These are phyloP conservation scores for Fregata magnificens DNA, from an alignment of 2,113 vertebrate species.

Conservation along the genomic window DNA sequence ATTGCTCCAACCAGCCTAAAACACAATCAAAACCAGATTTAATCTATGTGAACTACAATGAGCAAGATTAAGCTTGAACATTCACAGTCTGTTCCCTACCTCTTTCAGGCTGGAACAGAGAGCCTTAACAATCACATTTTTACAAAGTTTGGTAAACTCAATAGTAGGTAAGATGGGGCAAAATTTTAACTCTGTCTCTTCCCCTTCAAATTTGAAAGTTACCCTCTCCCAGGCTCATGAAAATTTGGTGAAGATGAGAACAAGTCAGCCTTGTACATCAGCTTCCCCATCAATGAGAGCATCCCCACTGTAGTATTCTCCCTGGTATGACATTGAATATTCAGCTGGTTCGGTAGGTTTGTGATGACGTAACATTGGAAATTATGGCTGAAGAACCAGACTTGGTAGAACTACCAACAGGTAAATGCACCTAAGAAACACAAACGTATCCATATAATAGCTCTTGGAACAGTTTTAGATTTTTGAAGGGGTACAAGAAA, in stretches of 20 bases:
- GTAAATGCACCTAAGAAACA: background rate
- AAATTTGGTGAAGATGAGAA: background rate
- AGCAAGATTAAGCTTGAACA: background rate
- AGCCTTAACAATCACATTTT: background rate
- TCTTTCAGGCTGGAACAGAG: background rate
- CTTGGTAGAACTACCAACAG: background rate
- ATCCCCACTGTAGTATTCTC: background rate
- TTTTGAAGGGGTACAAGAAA: background rate
- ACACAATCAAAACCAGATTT: background rate
- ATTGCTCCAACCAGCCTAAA: background rate
- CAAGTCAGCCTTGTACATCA: background rate
- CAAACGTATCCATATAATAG: accelerated
- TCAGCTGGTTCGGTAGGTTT: background rate
- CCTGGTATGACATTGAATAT: background rate
- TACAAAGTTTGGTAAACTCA: background rate
- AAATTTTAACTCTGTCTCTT: background rate
- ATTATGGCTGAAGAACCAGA: background rate
- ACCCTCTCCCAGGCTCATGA: background rate
- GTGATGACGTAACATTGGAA: background rate
- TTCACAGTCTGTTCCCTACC: background rate
- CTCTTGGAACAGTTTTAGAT: background rate
- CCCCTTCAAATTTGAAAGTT: background rate
- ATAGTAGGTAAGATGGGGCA: background rate
- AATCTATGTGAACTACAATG: background rate
- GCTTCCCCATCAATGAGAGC: background rate